A percentile compares a stretch with the other conserved stretches of the same genome.
These are phyloP conservation scores for Pomatorhinus ruficollis DNA, from an alignment of 2,113 vertebrate species.

Conservation along the genomic window DNA sequence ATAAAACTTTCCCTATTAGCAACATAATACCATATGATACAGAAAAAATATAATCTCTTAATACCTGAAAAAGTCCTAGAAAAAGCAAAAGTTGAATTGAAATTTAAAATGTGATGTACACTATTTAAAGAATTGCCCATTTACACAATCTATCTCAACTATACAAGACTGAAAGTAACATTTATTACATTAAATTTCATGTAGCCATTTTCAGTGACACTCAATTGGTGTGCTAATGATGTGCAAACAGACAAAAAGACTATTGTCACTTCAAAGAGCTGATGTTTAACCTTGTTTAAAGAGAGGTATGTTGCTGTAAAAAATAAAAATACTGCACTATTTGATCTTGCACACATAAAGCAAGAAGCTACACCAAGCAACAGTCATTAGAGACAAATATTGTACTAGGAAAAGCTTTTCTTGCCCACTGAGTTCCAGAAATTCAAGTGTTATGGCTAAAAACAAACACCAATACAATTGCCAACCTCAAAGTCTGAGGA, in stretches of 20 bases:
- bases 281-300: neutral
- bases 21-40: neutral
- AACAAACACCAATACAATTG: neutral
- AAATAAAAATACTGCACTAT: neutral
- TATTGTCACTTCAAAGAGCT: neutral
- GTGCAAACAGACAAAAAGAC: neutral
- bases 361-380: neutral
- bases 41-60: neutral
- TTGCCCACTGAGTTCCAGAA: neutral
- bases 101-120: neutral
- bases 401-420: neutral
- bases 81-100: neutral
- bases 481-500: neutral
- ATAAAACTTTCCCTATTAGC: neutral
- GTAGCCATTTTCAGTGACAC: neutral
- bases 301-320: neutral
- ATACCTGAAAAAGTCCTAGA: neutral
- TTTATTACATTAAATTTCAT: neutral
- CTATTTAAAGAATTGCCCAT: neutral
- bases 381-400: neutral
- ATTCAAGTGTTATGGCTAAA: neutral
- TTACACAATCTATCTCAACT: neutral
- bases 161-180: neutral
- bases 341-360: neutral
- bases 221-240: neutral